These are phyloP conservation scores for Danio tinwini DNA, from an alignment of 2,797 vertebrate species.

Conservation along the genomic window DNA sequence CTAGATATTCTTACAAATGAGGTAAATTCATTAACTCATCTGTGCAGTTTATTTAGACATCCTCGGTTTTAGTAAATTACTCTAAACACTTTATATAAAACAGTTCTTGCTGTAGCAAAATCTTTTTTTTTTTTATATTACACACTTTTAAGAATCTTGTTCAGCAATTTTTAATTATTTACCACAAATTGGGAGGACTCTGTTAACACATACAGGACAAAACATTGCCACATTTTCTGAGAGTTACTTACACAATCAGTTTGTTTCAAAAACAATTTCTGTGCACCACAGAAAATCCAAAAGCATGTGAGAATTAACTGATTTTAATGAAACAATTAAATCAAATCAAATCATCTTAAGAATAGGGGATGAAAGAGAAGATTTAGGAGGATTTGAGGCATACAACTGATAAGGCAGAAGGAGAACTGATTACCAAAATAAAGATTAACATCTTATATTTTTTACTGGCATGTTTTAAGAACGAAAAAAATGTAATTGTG, in stretches of 20 bases:
- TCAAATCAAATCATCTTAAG: slow-evolving; percentile 21
- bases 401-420: not conserved
- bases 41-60: not conserved
- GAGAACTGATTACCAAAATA: not conserved
- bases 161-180: not conserved
- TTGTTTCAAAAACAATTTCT: slow-evolving; percentile 2
- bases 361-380: not conserved
- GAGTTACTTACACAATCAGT: not conserved
- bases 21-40: not conserved
- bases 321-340: slow-evolving; percentile 20
- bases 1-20: not conserved
- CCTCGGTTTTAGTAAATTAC: not conserved
- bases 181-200: not conserved
- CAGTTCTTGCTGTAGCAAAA: too few relatives aligned
- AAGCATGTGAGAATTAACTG: not conserved
- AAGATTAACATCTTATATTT: not conserved
- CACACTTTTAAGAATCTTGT: not conserved
- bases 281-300: not conserved
- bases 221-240: slow-evolving; percentile 14
- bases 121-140: not conserved
- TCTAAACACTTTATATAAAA: not conserved
- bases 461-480: not conserved
- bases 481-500: not conserved
- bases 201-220: not conserved
- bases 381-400: slow-evolving; percentile 13